Percentiles rank a stretch among this genome's conserved stretches.
Evolutionary conservation across 2,113 vertebrate species (phyloP).

Genomic region (Xiphophorus hellerii): DNA sequence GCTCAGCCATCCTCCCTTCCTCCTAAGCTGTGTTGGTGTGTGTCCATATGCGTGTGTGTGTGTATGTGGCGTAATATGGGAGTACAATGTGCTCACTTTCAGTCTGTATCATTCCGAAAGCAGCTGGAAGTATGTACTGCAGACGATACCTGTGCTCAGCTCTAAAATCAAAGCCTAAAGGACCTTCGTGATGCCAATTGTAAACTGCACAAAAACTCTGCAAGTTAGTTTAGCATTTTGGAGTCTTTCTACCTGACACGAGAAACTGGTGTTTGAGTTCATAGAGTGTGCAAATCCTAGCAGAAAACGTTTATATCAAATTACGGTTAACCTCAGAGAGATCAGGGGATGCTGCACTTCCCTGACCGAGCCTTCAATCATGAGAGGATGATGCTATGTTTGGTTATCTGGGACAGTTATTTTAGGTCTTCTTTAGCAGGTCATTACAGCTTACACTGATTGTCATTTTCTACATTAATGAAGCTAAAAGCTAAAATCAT

Average conservation of each 20-base stretch:
- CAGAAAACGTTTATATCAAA: slow-evolving; percentile 9
- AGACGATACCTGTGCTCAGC: slow-evolving; percentile 48
- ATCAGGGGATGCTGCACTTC: slow-evolving; percentile 33
- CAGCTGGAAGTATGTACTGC: slow-evolving; percentile 54
- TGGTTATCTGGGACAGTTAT: slow-evolving; percentile 73
- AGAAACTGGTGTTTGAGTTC: neutral
- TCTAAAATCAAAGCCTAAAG: slow-evolving; percentile 44
- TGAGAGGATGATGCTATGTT: slow-evolving; percentile 49
- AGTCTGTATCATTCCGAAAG: slow-evolving; percentile 55
- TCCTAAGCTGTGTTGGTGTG: slow-evolving; percentile 55
- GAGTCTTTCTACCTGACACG: slow-evolving; percentile 14
- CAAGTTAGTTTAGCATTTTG: slow-evolving; percentile 10
- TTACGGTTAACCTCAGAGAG: slow-evolving; percentile 3
- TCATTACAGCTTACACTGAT: slow-evolving; percentile 56
- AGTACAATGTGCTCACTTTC: slow-evolving; percentile 69
- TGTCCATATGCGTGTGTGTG: slow-evolving; percentile 10
- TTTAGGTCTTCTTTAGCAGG: slow-evolving; percentile 64
- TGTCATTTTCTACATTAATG: slow-evolving; percentile 28
- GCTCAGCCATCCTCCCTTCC: slow-evolving; percentile 68
- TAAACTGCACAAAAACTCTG: slow-evolving; percentile 12
- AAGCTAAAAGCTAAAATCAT: slow-evolving; percentile 6
- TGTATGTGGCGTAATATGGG: slow-evolving; percentile 52
- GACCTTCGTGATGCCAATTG: slow-evolving; percentile 40
- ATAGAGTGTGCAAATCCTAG: neutral
- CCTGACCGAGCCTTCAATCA: slow-evolving; percentile 47